Evolutionary conservation across 2,797 vertebrate genomes (phyloP), one percentile per base, ranked within the genome.

Genomic region (Podarcis lilfordi): DNA sequence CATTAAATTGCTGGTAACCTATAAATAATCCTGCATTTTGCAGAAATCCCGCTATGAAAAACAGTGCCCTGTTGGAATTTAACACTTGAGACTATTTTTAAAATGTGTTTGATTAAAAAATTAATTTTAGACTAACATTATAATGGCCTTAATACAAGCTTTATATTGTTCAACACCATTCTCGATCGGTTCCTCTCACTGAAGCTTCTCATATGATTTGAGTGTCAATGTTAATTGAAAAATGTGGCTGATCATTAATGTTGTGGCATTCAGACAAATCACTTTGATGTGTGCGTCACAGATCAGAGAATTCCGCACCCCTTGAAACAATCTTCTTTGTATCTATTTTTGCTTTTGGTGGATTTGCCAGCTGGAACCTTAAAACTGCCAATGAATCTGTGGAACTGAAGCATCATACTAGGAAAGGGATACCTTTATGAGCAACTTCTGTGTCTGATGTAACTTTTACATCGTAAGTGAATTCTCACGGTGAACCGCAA

Each of bases 51-150:
- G 79, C 82, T 92, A 88, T 84, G 64, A 93, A 82, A 95, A 91
- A 90, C 32, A 95, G 85, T 7, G 82, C n/a, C 85, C 87, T 92
- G 75, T 89, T 92, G 92, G 77, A 89, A 96, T 95, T 92, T 88
- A 95, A 95, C 74, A 92, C 85, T 94, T 72, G 10, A 95, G 59
- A 92, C 72, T 94, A 92, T 91, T 94, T 95, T 95, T 87, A 86
- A 87, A 92, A 82, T 83, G 71, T 37, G 93, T 93, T 93, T 92
- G 84, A 92, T 94, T 68, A 15, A 90, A 95, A 94, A 95, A 92
- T 21, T 96, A 90, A 94, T 92, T 95, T 94, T 86, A 93, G 59
- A 40, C 61, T 89, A 88, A 92, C 89, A 82, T 91, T 94, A 83
- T 80, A 95, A 90, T 83, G 78, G 80, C 55, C 71, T 93, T 91